phyloP scores from a whole-genome alignment of 2,888 invertebrate species.

The Aricia artaxerxes region DNA sequence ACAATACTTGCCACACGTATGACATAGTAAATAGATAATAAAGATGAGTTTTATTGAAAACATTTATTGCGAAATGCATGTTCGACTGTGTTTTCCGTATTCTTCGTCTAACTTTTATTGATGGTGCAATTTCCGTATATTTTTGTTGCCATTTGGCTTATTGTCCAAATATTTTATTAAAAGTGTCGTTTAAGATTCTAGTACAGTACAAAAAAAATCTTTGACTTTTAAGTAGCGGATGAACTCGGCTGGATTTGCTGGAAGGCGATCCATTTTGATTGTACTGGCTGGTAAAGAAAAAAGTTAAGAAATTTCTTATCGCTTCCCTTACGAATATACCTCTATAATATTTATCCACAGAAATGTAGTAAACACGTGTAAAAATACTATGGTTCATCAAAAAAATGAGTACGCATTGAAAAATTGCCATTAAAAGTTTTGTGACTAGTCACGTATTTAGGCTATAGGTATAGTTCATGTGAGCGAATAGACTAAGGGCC shows the following conservation, averaged over 20 bases:
- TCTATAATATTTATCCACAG: no score
- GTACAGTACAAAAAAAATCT: not conserved
- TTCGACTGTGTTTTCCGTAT: not conserved
- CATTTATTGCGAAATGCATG: constrained; percentile 29
- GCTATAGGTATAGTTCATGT: no score
- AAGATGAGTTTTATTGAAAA: constrained; percentile 33
- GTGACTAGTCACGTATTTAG: no score
- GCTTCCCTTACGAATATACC: no score
- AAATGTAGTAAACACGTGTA: no score
- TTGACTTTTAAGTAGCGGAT: not conserved
- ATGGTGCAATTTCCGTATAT: not conserved
- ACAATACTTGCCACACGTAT: constrained; percentile 42
- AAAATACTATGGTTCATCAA: no score
- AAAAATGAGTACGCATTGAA: no score
- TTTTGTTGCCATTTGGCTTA: not conserved
- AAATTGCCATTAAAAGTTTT: no score
- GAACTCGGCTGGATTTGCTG: not conserved
- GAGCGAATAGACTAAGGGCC: no score
- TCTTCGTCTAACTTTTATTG: constrained; percentile 12
- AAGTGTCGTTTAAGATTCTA: not conserved
- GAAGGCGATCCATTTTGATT: not conserved
- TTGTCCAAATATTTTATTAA: not conserved
- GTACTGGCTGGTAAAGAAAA: no score
- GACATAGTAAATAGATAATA: constrained; percentile 40
- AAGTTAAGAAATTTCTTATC: no score